These are phyloP conservation scores for Phrynocephalus vlangalii DNA, from an alignment of 2,797 vertebrate genomes.

Conservation along the genomic window DNA sequence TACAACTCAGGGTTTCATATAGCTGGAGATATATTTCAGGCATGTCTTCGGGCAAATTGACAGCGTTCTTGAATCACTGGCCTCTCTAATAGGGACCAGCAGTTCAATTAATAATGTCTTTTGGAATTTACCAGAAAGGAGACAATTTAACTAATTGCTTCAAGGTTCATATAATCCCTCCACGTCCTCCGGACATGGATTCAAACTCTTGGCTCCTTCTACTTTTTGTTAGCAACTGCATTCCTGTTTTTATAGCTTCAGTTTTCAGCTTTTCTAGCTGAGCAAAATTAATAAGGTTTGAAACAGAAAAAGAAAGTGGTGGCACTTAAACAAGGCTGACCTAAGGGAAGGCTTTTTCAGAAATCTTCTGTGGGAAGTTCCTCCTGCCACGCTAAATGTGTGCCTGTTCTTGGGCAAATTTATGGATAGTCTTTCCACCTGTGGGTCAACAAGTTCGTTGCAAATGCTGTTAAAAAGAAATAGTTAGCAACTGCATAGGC, in stretches of 20 bases:
- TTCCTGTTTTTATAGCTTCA: conserved; percentile 73
- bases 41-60: conserved; percentile 14
- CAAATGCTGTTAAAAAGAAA: conserved; percentile 72
- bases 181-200: conserved; percentile 47
- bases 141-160: conserved; percentile 68
- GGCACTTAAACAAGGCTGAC: conserved; percentile 67
- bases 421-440: conserved; percentile 77
- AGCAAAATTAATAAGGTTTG: conserved; percentile 73
- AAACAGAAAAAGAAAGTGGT: conserved; percentile 60
- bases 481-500: conserved; percentile 68
- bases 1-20: conserved; percentile 2
- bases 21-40: conserved; percentile 22
- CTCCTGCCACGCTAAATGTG: conserved; percentile 63
- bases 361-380: conserved; percentile 63
- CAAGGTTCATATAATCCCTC: conserved; percentile 67
- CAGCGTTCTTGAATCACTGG: background rate
- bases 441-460: conserved; percentile 72
- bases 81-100: conserved; percentile 24
- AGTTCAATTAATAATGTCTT: conserved; percentile 37
- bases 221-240: conserved; percentile 66
- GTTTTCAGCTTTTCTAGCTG: conserved; percentile 71
- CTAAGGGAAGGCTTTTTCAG: conserved; percentile 56
- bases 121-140: conserved; percentile 56
- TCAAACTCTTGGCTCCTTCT: conserved; percentile 64
- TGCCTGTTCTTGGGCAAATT: conserved; percentile 69